Conservation (phyloP, 2,888 invertebrate species). For the Icerya purchasi region DNA sequence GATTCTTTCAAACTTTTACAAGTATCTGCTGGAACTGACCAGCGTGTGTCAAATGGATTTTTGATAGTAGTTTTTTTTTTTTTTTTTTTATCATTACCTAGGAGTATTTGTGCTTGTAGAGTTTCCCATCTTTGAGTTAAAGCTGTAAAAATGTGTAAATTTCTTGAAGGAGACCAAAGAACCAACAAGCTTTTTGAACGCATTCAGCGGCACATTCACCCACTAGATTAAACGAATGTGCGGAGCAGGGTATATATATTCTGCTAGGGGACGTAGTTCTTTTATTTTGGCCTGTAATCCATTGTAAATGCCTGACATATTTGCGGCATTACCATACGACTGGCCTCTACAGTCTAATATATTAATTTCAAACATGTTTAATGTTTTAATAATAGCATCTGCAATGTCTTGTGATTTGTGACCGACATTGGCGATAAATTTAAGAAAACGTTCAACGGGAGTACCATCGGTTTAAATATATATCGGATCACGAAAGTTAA, state of each 20-base stretch:
- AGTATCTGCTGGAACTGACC: not conserved
- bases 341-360: conserved; percentile 20
- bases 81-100: too few relatives aligned
- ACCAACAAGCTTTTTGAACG: not conserved
- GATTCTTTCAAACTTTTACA: not conserved
- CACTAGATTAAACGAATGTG: conserved; percentile 20
- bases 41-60: not conserved
- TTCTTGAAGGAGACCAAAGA: not conserved
- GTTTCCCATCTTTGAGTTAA: not conserved
- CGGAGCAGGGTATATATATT: conserved; percentile 20
- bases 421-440: conserved; percentile 20
- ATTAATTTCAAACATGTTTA: conserved; percentile 16
- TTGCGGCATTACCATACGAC: conserved; percentile 22
- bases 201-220: not conserved
- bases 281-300: conserved; percentile 21
- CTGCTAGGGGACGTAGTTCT: conserved; percentile 18
- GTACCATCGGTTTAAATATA: conserved; percentile 15
- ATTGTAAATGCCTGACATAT: conserved; percentile 21
- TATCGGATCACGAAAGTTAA: conserved; percentile 22
- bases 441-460: conserved; percentile 22
- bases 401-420: conserved; percentile 22
- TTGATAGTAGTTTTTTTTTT: not conserved
- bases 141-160: not conserved
- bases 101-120: too few relatives aligned
- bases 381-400: conserved; percentile 11